Base-by-base conservation (phyloP, 2,888 invertebrate species). In the Poecilus cupreus region DNA sequence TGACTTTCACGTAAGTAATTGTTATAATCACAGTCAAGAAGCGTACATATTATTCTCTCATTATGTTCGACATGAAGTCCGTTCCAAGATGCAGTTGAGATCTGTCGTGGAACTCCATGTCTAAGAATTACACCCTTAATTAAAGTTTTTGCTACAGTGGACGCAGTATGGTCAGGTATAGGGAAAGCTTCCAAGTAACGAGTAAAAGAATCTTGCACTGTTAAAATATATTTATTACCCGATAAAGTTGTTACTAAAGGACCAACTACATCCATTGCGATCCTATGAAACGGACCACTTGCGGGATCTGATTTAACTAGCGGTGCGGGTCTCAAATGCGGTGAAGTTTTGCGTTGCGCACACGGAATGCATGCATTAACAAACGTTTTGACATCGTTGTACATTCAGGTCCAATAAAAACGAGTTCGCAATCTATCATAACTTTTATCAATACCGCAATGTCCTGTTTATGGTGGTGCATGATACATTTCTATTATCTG, bases 391-490 rank as follows among this genome's bases (percentile, higher is more conserved):
- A 85, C 82, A 51, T 84, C 82, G 16, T 64, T 49, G 5, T 32
- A 49, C 54, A 85, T 51, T 3, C 77, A 80, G 10, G 70, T 79
- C 85, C 84, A 85, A 26, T 79, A 82, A 72, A 80, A 84, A 2
- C 74, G 18, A 20, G 77, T 24, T 2, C 72, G 13, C 6, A 85
- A 64, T 11, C 76, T 2, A 13, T 79, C 82, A 5, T 78, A 79
- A 3, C 85, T 85, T 49, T 82, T 83, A 6, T 85, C 82, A 0
- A 84, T 39, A 13, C 85, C 84, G 6, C 77, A n/a, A 81, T 80
- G 26, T 2, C 43, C 26, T 2, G 26, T 26, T 3, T 3, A 5
- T 3, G 26, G 26, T 26, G 26, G 2, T 2, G 2, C 26, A 26
- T 26, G 26, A 5, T 39, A 39, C 39, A 39, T 39, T 3, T 77